Conservation (phyloP, 2,888 invertebrate genomes). For the Drosophila stalkeri region DNA sequence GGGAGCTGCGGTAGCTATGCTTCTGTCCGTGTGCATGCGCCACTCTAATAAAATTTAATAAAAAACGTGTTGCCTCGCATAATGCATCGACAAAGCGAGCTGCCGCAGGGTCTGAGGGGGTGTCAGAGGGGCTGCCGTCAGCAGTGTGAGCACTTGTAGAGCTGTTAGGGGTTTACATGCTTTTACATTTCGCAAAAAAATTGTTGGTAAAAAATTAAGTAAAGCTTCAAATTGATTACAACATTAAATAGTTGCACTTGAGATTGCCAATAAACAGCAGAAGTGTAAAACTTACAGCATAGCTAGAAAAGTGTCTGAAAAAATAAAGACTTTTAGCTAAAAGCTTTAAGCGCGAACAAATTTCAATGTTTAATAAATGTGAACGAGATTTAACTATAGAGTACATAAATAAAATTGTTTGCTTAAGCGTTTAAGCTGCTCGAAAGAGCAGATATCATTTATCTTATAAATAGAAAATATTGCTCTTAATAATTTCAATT, state of each 20-base stretch:
- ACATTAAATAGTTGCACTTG: constrained; percentile 10
- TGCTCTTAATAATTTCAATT: no score
- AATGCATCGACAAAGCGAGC: constrained; percentile 63
- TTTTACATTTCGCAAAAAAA: constrained; percentile 31
- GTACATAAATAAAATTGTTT: no score
- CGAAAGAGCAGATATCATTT: no score
- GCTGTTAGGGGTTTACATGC: neutral
- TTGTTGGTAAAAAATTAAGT: constrained; percentile 20
- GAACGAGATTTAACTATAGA: no score
- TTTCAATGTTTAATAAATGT: neutral
- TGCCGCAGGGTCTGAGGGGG: neutral
- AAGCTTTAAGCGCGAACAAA: neutral
- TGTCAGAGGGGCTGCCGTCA: neutral
- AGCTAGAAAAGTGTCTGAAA: neutral
- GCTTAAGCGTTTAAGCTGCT: no score
- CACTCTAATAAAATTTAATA: constrained; percentile 80
- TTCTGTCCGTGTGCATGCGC: constrained; percentile 62
- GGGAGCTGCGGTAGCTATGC: constrained; percentile 33
- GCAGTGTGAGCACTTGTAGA: neutral
- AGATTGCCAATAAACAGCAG: constrained; percentile 17
- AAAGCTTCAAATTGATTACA: constrained; percentile 47
- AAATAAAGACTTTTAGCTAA: neutral
- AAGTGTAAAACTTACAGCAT: neutral
- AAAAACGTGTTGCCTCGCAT: constrained; percentile 76
- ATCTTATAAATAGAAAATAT: no score